Base-by-base conservation (phyloP, 2,797 vertebrate species). In the Neosilurus hyrtlii region DNA sequence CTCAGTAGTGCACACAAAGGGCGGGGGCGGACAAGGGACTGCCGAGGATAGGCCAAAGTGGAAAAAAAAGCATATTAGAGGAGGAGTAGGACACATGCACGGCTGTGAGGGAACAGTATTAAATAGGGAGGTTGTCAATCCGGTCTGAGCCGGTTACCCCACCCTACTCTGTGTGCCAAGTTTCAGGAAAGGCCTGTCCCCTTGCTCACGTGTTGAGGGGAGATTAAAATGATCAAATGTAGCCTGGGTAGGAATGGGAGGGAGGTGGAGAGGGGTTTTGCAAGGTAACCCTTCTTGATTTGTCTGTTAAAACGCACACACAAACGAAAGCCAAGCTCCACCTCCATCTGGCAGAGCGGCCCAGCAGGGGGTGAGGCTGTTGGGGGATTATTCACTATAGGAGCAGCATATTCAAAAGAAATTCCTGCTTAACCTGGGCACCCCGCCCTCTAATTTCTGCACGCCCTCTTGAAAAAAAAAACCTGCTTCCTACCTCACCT, bases 61-160 rank as follows among this genome's bases (percentile, higher is more conserved):
- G 91, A 91, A 93, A 83, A 83, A 93, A 93, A 92, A 91, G 86
- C 88, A 86, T 83, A 92, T 87, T 73, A 81, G 82, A 89, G 89
- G 89, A 93, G 90, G 89, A 87, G 87, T 83, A 84, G 91, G 91
- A 92, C 91, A 93, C 82, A 88, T 89, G 90, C 93, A 91, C 88
- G 83, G 92, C 93, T 92, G 91, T 86, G 88, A 94, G 90, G 89
- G 92, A 94, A 92, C 89, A 85, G 92, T 91, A 94, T 94, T 94
- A 95, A 93, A 92, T 91, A 94, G 93, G 90, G 94, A 95, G 94
- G 95, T 93, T 94, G 96, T 96, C 95, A 96, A 96, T 95, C 95
- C 94, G 92, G 95, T 94, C 93, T 93, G 91, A 94, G 94, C 92
- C 93, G 94, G 95, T 96, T 96, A 93, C 96, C 94, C 95, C 94